Conservation (phyloP, 2,888 invertebrate genomes). For the Hipparchia semele region DNA sequence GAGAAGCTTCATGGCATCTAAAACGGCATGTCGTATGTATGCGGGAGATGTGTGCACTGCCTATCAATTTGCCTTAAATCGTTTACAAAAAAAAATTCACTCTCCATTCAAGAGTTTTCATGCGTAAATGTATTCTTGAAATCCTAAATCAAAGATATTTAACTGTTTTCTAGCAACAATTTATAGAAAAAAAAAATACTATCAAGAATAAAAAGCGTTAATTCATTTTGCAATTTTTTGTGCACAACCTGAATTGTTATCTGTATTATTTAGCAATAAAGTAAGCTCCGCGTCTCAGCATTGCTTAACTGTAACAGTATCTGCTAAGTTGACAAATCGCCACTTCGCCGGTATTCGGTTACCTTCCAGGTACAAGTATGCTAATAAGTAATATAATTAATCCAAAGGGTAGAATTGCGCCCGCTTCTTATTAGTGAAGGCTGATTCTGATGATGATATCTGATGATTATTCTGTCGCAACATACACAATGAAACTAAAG, state of each 20-base stretch:
- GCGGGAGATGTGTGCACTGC: too few species aligned
- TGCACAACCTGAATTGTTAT: not conserved
- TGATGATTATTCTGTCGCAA: constrained; percentile 28
- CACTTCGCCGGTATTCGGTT: constrained; percentile 48
- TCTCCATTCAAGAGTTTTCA: too few species aligned
- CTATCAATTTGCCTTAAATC: too few species aligned
- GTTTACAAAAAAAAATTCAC: too few species aligned
- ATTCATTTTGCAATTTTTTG: not conserved
- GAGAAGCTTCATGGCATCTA: too few species aligned
- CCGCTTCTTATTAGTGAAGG: constrained; percentile 36
- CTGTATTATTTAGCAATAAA: not conserved
- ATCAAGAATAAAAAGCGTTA: not conserved
- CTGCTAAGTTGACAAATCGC: constrained; percentile 56
- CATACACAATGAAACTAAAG: not conserved
- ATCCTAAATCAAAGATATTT: too few species aligned
- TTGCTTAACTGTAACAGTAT: constrained; percentile 42
- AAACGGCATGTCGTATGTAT: too few species aligned
- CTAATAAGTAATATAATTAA: constrained; percentile 38
- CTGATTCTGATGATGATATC: constrained; percentile 35
- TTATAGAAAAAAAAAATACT: not conserved
- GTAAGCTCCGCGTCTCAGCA: not conserved
- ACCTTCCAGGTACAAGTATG: constrained; percentile 45
- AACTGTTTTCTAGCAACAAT: too few species aligned
- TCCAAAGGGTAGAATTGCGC: constrained; percentile 40
- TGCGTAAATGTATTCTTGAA: too few species aligned